A percentile compares a stretch with the other conserved stretches of the same genome.
phyloP scores from a whole-genome alignment of 30 jellyfish, hydroid and myxozoan genomes.

The Hydra vulgaris region DNA sequence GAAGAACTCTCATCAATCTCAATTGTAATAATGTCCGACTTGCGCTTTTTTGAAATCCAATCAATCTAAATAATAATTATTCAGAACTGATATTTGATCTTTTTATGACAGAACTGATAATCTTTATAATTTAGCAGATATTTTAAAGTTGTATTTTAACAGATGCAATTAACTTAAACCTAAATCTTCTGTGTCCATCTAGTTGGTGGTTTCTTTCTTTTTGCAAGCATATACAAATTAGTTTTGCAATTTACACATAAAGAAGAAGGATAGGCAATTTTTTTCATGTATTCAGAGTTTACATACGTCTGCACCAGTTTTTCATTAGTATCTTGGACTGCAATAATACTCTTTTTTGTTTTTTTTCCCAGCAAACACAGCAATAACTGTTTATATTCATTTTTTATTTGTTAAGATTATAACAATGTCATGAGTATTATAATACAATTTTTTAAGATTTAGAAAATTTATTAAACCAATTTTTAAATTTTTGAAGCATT shows the following conservation, averaged over 20 bases:
- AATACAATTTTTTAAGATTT: not conserved
- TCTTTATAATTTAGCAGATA: not conserved
- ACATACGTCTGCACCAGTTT: not conserved
- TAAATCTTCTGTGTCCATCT: not conserved
- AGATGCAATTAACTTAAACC: not conserved
- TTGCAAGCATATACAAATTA: not conserved
- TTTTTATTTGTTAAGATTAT: not conserved
- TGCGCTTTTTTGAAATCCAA: not conserved
- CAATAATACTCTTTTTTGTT: not conserved
- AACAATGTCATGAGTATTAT: not conserved
- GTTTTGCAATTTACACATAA: not conserved
- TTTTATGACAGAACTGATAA: not conserved
- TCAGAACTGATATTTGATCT: not conserved
- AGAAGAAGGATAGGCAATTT: not conserved
- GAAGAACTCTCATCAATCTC: not conserved
- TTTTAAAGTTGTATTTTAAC: not conserved
- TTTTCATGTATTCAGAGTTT: not conserved
- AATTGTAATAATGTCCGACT: not conserved
- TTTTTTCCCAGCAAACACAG: not conserved
- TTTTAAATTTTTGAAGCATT: not conserved
- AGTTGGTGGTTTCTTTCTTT: not conserved
- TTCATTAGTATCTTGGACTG: not conserved
- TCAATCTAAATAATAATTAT: not conserved
- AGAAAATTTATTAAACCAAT: not conserved
- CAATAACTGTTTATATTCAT: not conserved